phyloP scores from a whole-genome alignment of 2,113 vertebrate species.

The Barnardius zonarius region DNA sequence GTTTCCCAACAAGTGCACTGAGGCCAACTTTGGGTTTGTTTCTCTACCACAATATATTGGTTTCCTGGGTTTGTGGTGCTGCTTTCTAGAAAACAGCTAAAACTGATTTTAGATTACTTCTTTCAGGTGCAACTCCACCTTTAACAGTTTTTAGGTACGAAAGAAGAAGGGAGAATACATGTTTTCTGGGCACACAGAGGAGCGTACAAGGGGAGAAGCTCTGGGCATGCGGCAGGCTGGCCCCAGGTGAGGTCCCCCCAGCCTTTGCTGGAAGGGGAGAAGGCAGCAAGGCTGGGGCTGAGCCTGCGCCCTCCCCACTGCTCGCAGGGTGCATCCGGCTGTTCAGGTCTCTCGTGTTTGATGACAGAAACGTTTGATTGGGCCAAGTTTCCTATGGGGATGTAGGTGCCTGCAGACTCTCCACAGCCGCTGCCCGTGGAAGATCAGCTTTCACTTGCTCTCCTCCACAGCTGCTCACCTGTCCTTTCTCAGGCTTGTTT shows the following conservation, averaged over 20 bases:
- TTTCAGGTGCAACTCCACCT: neutral
- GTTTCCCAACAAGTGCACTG: neutral
- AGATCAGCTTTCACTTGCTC: conserved; percentile 4
- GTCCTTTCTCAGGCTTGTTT: neutral
- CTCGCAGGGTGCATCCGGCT: neutral
- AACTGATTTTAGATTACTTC: neutral
- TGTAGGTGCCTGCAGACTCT: neutral
- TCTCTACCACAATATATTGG: rapidly evolving
- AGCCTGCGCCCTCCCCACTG: neutral
- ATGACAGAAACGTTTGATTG: conserved; percentile 15
- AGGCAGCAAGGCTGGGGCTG: neutral
- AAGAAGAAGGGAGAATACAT: neutral
- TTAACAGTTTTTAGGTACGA: neutral
- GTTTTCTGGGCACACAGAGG: neutral
- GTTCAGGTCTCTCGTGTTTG: conserved; percentile 40
- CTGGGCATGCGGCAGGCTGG: too few species aligned
- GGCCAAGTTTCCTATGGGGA: conserved; percentile 48
- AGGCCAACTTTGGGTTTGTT: neutral
- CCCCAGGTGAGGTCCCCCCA: rapidly evolving
- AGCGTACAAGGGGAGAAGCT: neutral
- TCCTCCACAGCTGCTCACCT: neutral
- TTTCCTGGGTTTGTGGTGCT: neutral
- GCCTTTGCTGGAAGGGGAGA: neutral
- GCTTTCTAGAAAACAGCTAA: neutral
- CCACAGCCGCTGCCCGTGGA: neutral